These are phyloP conservation scores for Odontocolon sp. DNA, from an alignment of 2,888 invertebrate genomes.

Conservation along the genomic window DNA sequence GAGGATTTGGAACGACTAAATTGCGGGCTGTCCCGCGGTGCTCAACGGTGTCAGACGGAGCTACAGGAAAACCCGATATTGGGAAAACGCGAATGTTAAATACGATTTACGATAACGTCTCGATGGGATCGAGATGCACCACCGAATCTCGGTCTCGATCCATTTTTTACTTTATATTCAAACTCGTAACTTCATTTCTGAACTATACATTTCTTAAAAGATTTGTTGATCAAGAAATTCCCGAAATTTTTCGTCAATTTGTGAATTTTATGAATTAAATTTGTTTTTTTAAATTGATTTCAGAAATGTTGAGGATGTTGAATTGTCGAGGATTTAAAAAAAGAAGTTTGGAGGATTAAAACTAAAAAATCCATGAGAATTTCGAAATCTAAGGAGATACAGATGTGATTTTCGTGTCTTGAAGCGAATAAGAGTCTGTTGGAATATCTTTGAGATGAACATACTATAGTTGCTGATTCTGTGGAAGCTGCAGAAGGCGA, in stretches of 20 bases:
- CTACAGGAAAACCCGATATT: constrained; percentile 43
- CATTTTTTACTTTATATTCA: constrained; percentile 5
- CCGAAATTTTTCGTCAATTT: background rate
- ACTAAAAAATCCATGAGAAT: too few relatives aligned
- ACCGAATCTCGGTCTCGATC: background rate
- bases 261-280: background rate
- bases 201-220: background rate
- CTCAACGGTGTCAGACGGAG: constrained; percentile 12
- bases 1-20: constrained; percentile 17
- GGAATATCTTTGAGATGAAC: background rate
- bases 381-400: background rate
- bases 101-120: constrained; percentile 38
- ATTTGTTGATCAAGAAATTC: too few relatives aligned
- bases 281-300: background rate
- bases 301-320: background rate
- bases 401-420: background rate
- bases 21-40: constrained; percentile 23
- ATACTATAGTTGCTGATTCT: constrained; percentile 34
- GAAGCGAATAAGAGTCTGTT: background rate
- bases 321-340: background rate
- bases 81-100: constrained; percentile 35
- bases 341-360: background rate
- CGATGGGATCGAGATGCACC: constrained; percentile 32
- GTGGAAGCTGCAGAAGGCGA: constrained; percentile 38
- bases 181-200: constrained; percentile 10